A percentile compares a stretch with the other conserved stretches of the same genome.
These are phyloP conservation scores for Lysiphlebus fabarum DNA, from an alignment of 1,140 invertebrate genomes.

Conservation along the genomic window DNA sequence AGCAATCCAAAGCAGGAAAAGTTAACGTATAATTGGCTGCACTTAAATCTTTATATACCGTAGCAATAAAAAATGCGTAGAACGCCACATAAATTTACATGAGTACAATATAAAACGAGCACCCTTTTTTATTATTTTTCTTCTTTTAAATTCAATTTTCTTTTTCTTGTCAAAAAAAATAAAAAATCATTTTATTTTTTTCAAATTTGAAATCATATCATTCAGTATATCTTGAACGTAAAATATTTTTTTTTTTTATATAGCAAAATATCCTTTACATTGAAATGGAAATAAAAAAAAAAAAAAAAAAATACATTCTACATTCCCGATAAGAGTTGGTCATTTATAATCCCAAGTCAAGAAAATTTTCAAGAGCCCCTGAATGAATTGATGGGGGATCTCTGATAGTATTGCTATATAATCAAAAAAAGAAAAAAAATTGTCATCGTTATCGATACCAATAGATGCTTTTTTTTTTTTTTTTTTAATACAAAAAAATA, in stretches of 20 bases:
- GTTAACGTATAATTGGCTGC: constrained; percentile 53
- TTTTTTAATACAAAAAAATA: constrained; percentile 3
- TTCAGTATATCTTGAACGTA: too few species aligned
- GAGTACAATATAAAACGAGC: constrained; percentile 42
- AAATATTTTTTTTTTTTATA: too few species aligned
- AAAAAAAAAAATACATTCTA: constrained; percentile 12
- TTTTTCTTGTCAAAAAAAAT: too few species aligned
- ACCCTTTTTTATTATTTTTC: constrained; percentile 16
- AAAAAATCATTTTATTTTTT: too few species aligned
- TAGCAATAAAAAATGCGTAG: constrained; percentile 50
- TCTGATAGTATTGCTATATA: not conserved
- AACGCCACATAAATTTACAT: constrained; percentile 49
- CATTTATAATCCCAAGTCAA: constrained; percentile 40
- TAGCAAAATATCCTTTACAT: not conserved
- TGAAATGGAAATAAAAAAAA: constrained; percentile 8
- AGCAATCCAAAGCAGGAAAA: constrained; percentile 22
- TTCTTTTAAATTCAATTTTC: not conserved
- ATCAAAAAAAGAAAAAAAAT: constrained; percentile 15
- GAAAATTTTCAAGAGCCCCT: too few species aligned
- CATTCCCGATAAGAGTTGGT: constrained; percentile 40
- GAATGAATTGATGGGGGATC: too few species aligned
- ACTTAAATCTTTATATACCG: constrained; percentile 54
- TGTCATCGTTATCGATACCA: constrained; percentile 6
- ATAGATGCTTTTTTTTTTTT: too few species aligned
- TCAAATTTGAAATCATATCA: too few species aligned